phyloP scores from a whole-genome alignment of 1,140 invertebrate species.

The Chrysomallon squamiferum region DNA sequence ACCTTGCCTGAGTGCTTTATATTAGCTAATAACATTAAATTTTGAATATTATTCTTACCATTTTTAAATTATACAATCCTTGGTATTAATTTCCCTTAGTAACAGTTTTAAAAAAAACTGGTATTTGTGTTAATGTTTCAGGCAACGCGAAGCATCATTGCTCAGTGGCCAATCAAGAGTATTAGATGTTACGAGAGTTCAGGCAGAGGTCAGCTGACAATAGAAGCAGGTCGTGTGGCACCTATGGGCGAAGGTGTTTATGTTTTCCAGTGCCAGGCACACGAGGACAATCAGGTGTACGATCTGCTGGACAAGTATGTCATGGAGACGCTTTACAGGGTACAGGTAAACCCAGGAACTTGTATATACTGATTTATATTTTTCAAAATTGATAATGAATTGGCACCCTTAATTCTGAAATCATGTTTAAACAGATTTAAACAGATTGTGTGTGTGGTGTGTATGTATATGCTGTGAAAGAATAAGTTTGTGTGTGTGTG shows the following conservation, averaged over 20 bases:
- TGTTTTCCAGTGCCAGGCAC: constrained; percentile 38
- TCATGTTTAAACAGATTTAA: too few relatives aligned
- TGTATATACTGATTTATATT: not conserved
- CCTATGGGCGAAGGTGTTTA: constrained; percentile 58
- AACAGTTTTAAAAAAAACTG: too few relatives aligned
- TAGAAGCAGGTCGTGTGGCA: constrained; percentile 51
- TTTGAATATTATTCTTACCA: too few relatives aligned
- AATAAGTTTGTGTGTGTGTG: too few relatives aligned
- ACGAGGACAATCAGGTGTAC: constrained; percentile 48
- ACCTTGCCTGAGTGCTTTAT: too few relatives aligned
- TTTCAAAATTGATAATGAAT: not conserved
- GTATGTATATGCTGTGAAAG: too few relatives aligned
- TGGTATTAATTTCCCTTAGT: too few relatives aligned
- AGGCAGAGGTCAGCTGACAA: constrained; percentile 40
- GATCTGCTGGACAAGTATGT: constrained; percentile 53
- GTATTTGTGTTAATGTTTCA: constrained; percentile 11
- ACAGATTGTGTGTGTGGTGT: too few relatives aligned
- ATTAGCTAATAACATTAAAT: too few relatives aligned
- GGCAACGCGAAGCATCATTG: constrained; percentile 44
- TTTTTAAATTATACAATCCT: too few relatives aligned
- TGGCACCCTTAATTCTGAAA: not conserved
- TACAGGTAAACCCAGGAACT: too few relatives aligned
- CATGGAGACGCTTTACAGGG: constrained; percentile 45
- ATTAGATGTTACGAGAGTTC: constrained; percentile 53
- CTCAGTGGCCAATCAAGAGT: constrained; percentile 58